Conservation (phyloP, 1,140 invertebrate species). For the Cydia pomonella region DNA sequence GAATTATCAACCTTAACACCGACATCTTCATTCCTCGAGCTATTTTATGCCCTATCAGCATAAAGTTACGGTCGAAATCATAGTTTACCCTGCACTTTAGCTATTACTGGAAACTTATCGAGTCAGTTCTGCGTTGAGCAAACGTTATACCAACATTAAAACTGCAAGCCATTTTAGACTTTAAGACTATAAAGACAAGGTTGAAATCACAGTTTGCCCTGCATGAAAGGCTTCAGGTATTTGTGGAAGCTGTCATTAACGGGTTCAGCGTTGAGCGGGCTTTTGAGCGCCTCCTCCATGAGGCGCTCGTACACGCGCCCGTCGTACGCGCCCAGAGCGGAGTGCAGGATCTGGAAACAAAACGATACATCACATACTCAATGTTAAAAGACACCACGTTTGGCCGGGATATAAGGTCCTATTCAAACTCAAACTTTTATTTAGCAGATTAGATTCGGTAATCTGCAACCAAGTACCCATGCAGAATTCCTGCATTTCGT, state of each 20-base stretch:
- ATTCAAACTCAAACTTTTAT: too few relatives aligned
- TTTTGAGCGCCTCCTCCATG: constrained; percentile 92
- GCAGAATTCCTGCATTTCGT: too few relatives aligned
- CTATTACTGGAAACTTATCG: constrained; percentile 90
- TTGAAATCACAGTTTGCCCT: constrained; percentile 85
- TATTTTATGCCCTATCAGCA: background rate
- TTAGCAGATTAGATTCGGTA: too few relatives aligned
- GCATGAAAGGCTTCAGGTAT: constrained; percentile 90
- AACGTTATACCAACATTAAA: too few relatives aligned
- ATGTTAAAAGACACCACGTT: too few relatives aligned
- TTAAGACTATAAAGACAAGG: background rate
- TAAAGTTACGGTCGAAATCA: constrained; percentile 71
- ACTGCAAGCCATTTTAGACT: background rate
- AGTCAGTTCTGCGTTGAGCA: constrained; percentile 91
- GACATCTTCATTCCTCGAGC: background rate
- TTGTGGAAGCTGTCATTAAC: constrained; percentile 89
- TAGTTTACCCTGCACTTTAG: constrained; percentile 89
- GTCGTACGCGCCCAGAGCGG: constrained; percentile 93
- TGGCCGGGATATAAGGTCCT: too few relatives aligned
- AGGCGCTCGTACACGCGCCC: constrained; percentile 95
- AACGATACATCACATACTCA: too few relatives aligned
- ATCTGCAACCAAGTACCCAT: too few relatives aligned
- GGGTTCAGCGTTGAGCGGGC: constrained; percentile 92
- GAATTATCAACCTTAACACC: too few relatives aligned
- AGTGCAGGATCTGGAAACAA: constrained; percentile 82